These are phyloP conservation scores for Globia sparganii DNA, from an alignment of 2,888 invertebrate species.

Conservation along the genomic window DNA sequence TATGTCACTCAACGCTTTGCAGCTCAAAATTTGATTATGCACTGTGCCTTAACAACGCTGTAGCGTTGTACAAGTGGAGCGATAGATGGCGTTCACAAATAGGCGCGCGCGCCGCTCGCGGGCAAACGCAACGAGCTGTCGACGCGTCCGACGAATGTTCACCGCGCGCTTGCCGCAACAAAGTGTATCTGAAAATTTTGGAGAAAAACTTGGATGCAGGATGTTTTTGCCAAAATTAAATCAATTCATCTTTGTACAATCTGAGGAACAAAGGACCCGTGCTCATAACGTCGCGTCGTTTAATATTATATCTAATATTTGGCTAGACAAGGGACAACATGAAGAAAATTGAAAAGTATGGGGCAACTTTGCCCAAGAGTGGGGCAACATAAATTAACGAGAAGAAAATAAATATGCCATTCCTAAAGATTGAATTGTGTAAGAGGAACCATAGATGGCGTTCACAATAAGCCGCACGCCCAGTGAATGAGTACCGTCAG, in stretches of 20 bases:
- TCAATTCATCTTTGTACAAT: neutral
- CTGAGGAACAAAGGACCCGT: too few relatives aligned
- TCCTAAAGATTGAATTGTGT: slow-evolving; percentile 62
- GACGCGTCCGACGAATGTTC: slow-evolving; percentile 80
- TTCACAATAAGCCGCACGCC: slow-evolving; percentile 72
- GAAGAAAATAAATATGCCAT: neutral
- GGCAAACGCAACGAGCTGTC: slow-evolving; percentile 85
- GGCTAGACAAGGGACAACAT: too few relatives aligned
- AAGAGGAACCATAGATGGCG: slow-evolving; percentile 80
- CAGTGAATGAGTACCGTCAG: neutral
- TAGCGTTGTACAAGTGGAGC: slow-evolving; percentile 72
- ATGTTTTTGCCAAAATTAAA: neutral
- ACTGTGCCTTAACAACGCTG: slow-evolving; percentile 61
- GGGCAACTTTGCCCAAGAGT: too few relatives aligned
- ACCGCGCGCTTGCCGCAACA: slow-evolving; percentile 45
- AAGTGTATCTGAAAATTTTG: slow-evolving; percentile 40
- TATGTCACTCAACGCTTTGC: neutral
- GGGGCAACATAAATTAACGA: too few relatives aligned
- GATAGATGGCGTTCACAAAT: slow-evolving; percentile 79
- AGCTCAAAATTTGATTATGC: slow-evolving; percentile 1
- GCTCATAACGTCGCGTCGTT: neutral
- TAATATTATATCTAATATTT: neutral
- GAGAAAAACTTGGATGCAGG: neutral
- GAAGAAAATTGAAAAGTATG: too few relatives aligned
- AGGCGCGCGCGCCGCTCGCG: slow-evolving; percentile 77